phyloP scores from a whole-genome alignment of 2,888 invertebrate species.

The Cheilosia grossa region DNA sequence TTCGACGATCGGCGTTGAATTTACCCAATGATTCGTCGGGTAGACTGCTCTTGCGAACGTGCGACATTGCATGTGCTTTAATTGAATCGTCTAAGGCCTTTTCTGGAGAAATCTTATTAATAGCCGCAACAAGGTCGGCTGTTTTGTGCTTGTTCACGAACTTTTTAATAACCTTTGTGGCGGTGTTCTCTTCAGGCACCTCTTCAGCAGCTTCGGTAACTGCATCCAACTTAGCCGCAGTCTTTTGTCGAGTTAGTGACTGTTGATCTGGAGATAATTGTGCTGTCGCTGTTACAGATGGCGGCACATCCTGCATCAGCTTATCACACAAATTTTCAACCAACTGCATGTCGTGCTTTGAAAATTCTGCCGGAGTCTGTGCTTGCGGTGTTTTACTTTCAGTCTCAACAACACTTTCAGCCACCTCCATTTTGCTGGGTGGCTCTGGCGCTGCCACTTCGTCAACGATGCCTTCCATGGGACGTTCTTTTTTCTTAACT shows the following conservation, averaged over 20 bases:
- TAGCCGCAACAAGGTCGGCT: constrained; percentile 82
- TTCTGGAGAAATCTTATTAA: constrained; percentile 78
- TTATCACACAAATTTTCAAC: constrained; percentile 81
- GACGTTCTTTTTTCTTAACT: constrained; percentile 87
- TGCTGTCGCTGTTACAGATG: constrained; percentile 19
- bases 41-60: constrained; percentile 81
- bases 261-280: constrained; percentile 50
- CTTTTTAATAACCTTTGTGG: constrained; percentile 82
- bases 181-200: constrained; percentile 81
- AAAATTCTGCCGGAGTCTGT: constrained; percentile 75
- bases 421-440: constrained; percentile 79
- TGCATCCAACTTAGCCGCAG: constrained; percentile 79
- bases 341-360: constrained; percentile 79
- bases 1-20: constrained; percentile 85
- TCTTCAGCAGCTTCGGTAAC: constrained; percentile 77
- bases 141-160: constrained; percentile 83
- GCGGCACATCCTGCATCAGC: constrained; percentile 77
- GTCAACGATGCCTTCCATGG: constrained; percentile 77
- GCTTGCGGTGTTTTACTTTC: constrained; percentile 71
- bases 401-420: constrained; percentile 76
- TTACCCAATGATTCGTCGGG: constrained; percentile 81
- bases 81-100: constrained; percentile 68
- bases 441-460: constrained; percentile 65
- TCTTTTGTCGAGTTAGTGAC: constrained; percentile 76
- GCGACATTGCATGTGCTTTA: constrained; percentile 68